Evolutionary conservation across 2,888 invertebrate species (phyloP), one percentile per base, ranked within the genome.

Genomic region (Lithophane socia): DNA sequence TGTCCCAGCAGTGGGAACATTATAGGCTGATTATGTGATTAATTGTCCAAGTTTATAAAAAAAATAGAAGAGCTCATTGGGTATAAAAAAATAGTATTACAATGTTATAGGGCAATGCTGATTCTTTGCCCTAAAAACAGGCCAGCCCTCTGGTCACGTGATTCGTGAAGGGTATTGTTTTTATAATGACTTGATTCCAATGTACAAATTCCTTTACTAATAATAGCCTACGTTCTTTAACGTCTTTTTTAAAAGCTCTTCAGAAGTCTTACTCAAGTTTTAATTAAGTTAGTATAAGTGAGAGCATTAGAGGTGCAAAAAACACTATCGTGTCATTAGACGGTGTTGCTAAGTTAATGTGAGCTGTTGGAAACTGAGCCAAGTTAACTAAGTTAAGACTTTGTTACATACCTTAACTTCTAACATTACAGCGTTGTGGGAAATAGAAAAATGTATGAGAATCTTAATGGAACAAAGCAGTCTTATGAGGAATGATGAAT

Each of bases 331-430:
- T 49, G 61, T 64, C 70, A 79, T 80, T 69, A 70, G 73, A 52
- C 56, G 9, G 16, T 58, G 58, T 60, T 61, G 13, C n/a, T 44
- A 44, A 69, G 52, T 63, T 67, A 65, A 81, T 44, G 68, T 72
- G 18, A 73, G 64, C 60, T 61, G 79, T 80, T 75, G 52, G 64
- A 71, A 77, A 71, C 78, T 68, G 54, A 76, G 58, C 24, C 58
- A 56, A 65, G 66, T 70, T 83, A 75, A 80, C 77, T 69, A n/a
- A 75, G 76, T 78, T 85, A 85, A 8, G 42, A 77, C n/a, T 75
- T 77, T 42, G 64, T 64, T 52, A 52, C 16, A 56, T 72, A 64
- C 42, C 77, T 86, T 56, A 54, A 66, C 52, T 71, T 83, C 4
- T 49, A 52, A 60, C 1, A n/a, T 63, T 54, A 61, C n/a, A 10